These are phyloP conservation scores for Liolophura sinensis DNA, from an alignment of 1,140 invertebrate genomes.

Conservation along the genomic window DNA sequence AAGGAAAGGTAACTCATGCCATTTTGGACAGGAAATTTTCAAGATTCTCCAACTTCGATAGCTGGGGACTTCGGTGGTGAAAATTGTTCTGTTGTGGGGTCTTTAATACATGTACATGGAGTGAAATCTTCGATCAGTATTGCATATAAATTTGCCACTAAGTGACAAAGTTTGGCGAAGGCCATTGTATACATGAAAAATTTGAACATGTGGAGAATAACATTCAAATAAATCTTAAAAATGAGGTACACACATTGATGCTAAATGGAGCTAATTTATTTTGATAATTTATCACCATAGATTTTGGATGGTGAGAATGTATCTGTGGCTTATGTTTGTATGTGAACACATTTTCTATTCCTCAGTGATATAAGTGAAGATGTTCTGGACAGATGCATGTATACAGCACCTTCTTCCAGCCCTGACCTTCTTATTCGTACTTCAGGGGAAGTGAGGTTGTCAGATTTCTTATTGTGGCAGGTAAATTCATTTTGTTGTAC, in stretches of 20 bases:
- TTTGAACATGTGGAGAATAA: no score
- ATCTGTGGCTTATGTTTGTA: not conserved
- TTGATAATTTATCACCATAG: not conserved
- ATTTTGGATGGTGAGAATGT: not conserved
- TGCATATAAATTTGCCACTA: no score
- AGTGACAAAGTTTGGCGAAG: no score
- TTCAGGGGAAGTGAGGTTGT: constrained; percentile 92
- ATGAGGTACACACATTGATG: not conserved
- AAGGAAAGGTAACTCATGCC: constrained; percentile 39
- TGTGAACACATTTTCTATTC: not conserved
- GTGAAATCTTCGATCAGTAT: no score
- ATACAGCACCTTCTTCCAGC: constrained; percentile 72
- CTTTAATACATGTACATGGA: no score
- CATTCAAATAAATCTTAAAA: no score
- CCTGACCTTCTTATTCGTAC: constrained; percentile 93
- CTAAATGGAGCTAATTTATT: not conserved
- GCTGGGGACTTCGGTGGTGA: no score
- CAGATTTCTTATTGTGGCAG: constrained; percentile 98
- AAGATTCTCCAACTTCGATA: not conserved
- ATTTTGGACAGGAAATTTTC: not conserved
- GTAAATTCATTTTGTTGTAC: constrained; percentile 58
- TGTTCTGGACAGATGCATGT: constrained; percentile 79
- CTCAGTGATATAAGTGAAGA: constrained; percentile 77
- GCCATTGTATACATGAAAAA: no score
- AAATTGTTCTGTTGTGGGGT: no score